Evolutionary conservation across 2,113 vertebrate species (phyloP).

Genomic region (Channa maculata): DNA sequence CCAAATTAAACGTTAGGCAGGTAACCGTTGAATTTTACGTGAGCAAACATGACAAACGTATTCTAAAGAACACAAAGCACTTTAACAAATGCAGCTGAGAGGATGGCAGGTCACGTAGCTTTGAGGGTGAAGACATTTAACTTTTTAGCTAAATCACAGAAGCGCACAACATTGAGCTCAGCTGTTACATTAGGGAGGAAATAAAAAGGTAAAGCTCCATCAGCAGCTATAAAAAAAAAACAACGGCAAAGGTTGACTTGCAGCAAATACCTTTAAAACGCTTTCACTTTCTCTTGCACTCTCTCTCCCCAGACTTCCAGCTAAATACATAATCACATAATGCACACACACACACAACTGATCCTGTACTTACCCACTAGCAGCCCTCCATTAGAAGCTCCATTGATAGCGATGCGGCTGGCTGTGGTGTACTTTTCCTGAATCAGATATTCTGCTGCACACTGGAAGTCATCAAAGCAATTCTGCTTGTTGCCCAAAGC

Average conservation of each 20-base stretch:
- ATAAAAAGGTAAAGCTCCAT: neutral
- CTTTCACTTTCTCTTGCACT: neutral
- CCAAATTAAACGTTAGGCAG: slow-evolving; percentile 57
- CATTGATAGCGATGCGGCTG: slow-evolving; percentile 79
- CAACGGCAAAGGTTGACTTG: neutral
- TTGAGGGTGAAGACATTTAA: neutral
- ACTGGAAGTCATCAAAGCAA: slow-evolving; percentile 84
- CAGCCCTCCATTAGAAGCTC: slow-evolving; percentile 83
- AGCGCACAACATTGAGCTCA: neutral
- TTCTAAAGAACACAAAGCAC: slow-evolving; percentile 2
- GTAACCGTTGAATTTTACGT: slow-evolving; percentile 51
- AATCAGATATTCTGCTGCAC: slow-evolving; percentile 82
- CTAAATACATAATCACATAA: neutral
- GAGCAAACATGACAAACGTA: slow-evolving; percentile 31
- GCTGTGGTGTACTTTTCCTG: slow-evolving; percentile 75
- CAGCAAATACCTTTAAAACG: slow-evolving; percentile 2
- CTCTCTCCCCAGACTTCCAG: neutral
- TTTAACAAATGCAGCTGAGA: slow-evolving; percentile 1
- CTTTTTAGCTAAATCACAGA: no score
- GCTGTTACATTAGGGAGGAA: neutral
- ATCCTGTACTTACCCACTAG: slow-evolving; percentile 76
- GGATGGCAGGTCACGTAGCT: no score
- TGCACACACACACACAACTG: slow-evolving; percentile 15
- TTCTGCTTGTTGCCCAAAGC: slow-evolving; percentile 82
- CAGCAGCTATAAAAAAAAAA: neutral